phyloP scores from a whole-genome alignment of 1,140 invertebrate genomes.

The Lordiphosa collinella region DNA sequence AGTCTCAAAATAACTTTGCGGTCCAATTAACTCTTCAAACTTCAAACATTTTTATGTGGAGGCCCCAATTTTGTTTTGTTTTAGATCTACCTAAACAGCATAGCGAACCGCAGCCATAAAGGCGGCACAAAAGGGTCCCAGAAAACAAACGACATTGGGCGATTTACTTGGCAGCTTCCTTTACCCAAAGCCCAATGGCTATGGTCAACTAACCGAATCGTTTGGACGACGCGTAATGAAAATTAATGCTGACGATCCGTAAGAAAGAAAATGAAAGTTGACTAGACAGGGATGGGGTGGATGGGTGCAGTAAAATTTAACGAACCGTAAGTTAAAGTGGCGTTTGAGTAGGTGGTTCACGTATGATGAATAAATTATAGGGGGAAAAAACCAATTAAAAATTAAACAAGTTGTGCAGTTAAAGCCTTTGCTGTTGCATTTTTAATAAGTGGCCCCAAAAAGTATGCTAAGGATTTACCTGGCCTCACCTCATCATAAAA shows the following conservation, averaged over 20 bases:
- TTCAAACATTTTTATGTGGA: constrained; percentile 7
- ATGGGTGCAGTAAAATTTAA: constrained; percentile 39
- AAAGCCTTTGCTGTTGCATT: constrained; percentile 19
- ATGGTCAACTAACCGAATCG: constrained; percentile 74
- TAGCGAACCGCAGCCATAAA: neutral
- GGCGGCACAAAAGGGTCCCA: neutral
- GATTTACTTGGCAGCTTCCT: constrained; percentile 2
- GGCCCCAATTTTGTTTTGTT: neutral
- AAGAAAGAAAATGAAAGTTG: constrained; percentile 41
- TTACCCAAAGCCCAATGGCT: constrained; percentile 13
- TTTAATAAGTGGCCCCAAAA: constrained; percentile 30
- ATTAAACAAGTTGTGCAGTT: constrained; percentile 50
- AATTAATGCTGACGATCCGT: constrained; percentile 76
- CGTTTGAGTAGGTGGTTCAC: constrained; percentile 11
- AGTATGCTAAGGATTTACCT: constrained; percentile 22
- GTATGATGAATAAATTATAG: constrained; percentile 66
- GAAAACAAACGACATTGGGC: constrained; percentile 9
- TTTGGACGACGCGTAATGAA: constrained; percentile 76
- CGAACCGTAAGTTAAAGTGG: constrained; percentile 71
- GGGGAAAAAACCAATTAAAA: constrained; percentile 59
- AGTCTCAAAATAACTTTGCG: constrained; percentile 1
- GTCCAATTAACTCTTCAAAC: neutral
- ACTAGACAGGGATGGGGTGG: constrained; percentile 2
- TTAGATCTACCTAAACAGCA: constrained; percentile 1
- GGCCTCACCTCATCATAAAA: constrained; percentile 25